phyloP scores from a whole-genome alignment of 1,140 invertebrate species.

The Plectrocnemia conspersa region DNA sequence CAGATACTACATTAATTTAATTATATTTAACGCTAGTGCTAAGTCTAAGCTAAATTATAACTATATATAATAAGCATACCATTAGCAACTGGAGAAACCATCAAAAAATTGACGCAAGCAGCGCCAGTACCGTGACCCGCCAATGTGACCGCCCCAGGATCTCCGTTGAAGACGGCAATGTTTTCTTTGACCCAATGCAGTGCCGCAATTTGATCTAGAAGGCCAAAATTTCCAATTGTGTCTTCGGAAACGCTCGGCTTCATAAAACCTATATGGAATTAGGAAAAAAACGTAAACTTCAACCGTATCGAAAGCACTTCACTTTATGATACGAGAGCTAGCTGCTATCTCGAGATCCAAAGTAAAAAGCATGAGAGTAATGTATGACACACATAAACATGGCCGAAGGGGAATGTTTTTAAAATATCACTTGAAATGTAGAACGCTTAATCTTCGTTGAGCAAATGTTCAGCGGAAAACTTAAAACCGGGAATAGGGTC shows the following conservation, averaged over 20 bases:
- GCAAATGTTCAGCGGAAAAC: not conserved
- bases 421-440: constrained; percentile 16
- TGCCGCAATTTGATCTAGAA: constrained; percentile 83
- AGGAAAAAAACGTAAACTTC: too few species aligned
- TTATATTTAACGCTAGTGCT: too few species aligned
- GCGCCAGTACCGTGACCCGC: constrained; percentile 93
- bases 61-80: constrained; percentile 51
- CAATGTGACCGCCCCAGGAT: constrained; percentile 75
- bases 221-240: constrained; percentile 77
- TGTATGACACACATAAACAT: not conserved
- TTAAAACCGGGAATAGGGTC: constrained; percentile 12
- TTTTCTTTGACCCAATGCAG: constrained; percentile 85
- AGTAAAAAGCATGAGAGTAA: too few species aligned
- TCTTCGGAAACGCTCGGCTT: constrained; percentile 66
- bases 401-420: constrained; percentile 10
- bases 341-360: too few species aligned
- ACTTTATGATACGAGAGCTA: too few species aligned
- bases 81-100: constrained; percentile 76
- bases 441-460: constrained; percentile 15
- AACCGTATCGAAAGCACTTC: too few species aligned
- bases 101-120: constrained; percentile 83
- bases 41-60: too few species aligned
- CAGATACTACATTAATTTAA: too few species aligned
- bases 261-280: constrained; percentile 77
- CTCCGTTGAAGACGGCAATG: constrained; percentile 79